phyloP scores from a whole-genome alignment of 2,113 vertebrate genomes.

The Synchiropus splendidus region DNA sequence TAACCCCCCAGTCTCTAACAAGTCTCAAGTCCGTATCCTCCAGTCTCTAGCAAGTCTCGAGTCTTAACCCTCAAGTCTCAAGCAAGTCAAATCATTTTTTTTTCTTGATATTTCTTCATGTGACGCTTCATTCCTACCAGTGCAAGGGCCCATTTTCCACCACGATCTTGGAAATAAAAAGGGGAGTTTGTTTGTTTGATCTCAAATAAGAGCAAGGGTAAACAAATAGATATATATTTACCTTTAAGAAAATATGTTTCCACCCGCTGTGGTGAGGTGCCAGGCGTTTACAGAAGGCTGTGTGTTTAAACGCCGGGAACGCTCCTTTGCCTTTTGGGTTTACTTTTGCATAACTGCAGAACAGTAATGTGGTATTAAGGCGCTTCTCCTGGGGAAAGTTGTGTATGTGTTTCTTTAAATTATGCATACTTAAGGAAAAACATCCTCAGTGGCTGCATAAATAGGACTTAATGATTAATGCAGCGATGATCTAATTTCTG shows the following conservation, averaged over 20 bases:
- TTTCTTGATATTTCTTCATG: no score
- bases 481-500: slow-evolving; percentile 53
- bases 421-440: slow-evolving; percentile 21
- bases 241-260: slow-evolving; percentile 10
- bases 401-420: slow-evolving; percentile 36
- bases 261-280: not conserved
- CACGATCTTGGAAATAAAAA: no score
- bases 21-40: no score
- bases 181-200: no score
- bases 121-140: no score
- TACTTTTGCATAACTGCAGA: slow-evolving; percentile 67
- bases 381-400: slow-evolving; percentile 47
- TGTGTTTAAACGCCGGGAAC: slow-evolving; percentile 67
- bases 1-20: no score
- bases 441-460: slow-evolving; percentile 40
- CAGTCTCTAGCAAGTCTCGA: no score
- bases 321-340: slow-evolving; percentile 66
- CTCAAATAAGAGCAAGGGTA: slow-evolving; percentile 28
- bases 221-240: slow-evolving; percentile 42
- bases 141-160: no score
- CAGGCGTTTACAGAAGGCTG: slow-evolving; percentile 52
- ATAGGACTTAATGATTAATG: slow-evolving; percentile 50
- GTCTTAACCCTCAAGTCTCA: no score
- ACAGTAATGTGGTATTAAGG: slow-evolving; percentile 63
- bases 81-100: no score